Conservation (phyloP, 2,797 vertebrate genomes). For the Protonibea diacanthus region DNA sequence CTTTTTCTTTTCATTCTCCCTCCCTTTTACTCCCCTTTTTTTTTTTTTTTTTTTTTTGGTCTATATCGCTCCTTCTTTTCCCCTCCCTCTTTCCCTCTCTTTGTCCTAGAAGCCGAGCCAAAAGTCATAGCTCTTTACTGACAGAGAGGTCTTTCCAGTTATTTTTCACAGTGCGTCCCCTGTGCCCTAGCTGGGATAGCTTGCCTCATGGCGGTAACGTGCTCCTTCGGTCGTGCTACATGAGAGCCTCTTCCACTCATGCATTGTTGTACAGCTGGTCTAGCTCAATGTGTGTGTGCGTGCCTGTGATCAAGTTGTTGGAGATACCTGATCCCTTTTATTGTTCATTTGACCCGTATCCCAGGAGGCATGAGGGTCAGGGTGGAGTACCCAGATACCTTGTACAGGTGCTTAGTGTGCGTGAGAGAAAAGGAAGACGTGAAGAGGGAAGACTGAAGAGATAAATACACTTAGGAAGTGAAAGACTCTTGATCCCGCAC, state of each 20-base stretch:
- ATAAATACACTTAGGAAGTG: neutral
- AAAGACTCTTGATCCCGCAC: neutral
- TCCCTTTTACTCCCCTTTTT: neutral
- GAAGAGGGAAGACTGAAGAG: neutral
- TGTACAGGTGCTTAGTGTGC: slow-evolving; percentile 69
- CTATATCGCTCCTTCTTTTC: slow-evolving; percentile 43
- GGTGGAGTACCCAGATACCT: slow-evolving; percentile 66
- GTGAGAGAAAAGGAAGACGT: slow-evolving; percentile 14
- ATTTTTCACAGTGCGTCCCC: slow-evolving; percentile 76
- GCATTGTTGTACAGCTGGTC: slow-evolving; percentile 68
- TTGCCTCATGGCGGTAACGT: slow-evolving; percentile 57
- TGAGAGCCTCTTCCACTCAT: slow-evolving; percentile 54
- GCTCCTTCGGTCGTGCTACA: slow-evolving; percentile 58
- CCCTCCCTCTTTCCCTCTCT: slow-evolving; percentile 22
- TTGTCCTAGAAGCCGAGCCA: slow-evolving; percentile 76
- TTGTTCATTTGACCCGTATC: slow-evolving; percentile 80
- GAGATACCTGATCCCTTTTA: slow-evolving; percentile 78
- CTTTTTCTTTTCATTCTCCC: slow-evolving; percentile 62
- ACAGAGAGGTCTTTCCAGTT: slow-evolving; percentile 82
- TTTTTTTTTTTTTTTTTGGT: slow-evolving; percentile 25
- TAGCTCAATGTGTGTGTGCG: slow-evolving; percentile 35
- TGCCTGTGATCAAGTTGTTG: slow-evolving; percentile 61
- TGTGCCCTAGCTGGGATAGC: slow-evolving; percentile 62
- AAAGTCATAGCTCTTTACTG: slow-evolving; percentile 82
- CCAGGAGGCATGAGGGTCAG: slow-evolving; percentile 74